Percentiles rank a stretch among this genome's conserved stretches.
These are phyloP conservation scores for Nyctereutes procyonoides DNA, from an alignment of 2,113 vertebrate genomes.

Conservation along the genomic window DNA sequence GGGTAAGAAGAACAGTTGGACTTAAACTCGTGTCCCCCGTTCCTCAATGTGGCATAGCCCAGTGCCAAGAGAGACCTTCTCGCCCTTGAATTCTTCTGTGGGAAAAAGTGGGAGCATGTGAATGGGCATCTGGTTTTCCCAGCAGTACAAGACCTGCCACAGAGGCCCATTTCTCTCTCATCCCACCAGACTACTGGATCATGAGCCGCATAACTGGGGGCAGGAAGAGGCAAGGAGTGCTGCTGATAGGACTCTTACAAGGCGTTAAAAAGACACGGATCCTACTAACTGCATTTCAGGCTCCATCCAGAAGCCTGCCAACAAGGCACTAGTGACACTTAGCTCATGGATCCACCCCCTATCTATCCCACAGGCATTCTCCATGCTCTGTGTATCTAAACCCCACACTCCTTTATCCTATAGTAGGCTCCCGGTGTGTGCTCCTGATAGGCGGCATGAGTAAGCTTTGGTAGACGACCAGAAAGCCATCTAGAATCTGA, in stretches of 20 bases:
- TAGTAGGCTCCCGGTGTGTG: not conserved
- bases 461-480: not conserved
- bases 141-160: not conserved
- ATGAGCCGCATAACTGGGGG: not conserved
- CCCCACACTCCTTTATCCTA: not conserved
- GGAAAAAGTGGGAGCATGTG: not conserved
- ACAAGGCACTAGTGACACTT: not conserved
- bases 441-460: not conserved
- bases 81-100: not conserved
- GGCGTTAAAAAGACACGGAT: not conserved
- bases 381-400: not conserved
- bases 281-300: not conserved
- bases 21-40: not conserved
- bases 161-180: not conserved
- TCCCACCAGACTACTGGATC: not conserved
- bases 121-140: not conserved
- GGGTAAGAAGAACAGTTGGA: not conserved
- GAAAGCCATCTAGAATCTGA: not conserved
- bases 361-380: not conserved
- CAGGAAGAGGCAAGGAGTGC: not conserved
- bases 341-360: not conserved
- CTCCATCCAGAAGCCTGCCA: not conserved
- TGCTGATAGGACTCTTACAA: not conserved
- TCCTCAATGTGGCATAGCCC: not conserved
- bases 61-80: slow-evolving; percentile 5